These are phyloP conservation scores for Drosophila acutilabella DNA, from an alignment of 2,888 invertebrate genomes.

Conservation along the genomic window DNA sequence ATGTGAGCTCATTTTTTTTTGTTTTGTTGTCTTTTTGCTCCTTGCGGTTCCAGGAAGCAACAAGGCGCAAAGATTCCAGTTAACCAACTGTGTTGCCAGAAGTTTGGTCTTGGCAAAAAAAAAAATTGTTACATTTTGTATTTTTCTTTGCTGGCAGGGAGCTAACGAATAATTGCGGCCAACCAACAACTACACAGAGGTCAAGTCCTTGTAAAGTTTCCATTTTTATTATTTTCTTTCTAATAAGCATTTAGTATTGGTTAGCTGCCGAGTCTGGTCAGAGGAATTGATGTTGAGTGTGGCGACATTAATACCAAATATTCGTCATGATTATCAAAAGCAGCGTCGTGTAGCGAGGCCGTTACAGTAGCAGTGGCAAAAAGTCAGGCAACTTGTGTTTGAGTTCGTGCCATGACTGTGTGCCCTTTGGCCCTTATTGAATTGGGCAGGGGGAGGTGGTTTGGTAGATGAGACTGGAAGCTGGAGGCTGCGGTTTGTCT, in stretches of 20 bases:
- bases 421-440: constrained; percentile 31
- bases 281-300: constrained; percentile 57
- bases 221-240: constrained; percentile 28
- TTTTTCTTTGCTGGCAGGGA: constrained; percentile 39
- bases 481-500: constrained; percentile 42
- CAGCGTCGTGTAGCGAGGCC: constrained; percentile 17
- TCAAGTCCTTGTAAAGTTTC: constrained; percentile 52
- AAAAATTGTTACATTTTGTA: constrained; percentile 55
- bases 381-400: constrained; percentile 48
- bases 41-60: constrained; percentile 17
- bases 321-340: constrained; percentile 64
- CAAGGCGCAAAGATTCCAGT: constrained; percentile 34
- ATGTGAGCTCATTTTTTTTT: constrained; percentile 56
- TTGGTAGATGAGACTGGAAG: neutral
- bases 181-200: constrained; percentile 61
- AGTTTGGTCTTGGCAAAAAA: constrained; percentile 7
- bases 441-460: neutral
- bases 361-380: constrained; percentile 17
- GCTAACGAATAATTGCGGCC: constrained; percentile 66
- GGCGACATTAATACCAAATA: constrained; percentile 67
- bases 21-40: neutral
- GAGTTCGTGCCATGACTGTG: constrained; percentile 35
- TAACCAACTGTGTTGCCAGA: constrained; percentile 9
- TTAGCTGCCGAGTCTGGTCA: constrained; percentile 58
- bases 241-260: constrained; percentile 54